Percentiles rank a stretch among this genome's conserved stretches.
phyloP scores from a whole-genome alignment of 2,113 vertebrate species.

The Ammodramus savannarum region DNA sequence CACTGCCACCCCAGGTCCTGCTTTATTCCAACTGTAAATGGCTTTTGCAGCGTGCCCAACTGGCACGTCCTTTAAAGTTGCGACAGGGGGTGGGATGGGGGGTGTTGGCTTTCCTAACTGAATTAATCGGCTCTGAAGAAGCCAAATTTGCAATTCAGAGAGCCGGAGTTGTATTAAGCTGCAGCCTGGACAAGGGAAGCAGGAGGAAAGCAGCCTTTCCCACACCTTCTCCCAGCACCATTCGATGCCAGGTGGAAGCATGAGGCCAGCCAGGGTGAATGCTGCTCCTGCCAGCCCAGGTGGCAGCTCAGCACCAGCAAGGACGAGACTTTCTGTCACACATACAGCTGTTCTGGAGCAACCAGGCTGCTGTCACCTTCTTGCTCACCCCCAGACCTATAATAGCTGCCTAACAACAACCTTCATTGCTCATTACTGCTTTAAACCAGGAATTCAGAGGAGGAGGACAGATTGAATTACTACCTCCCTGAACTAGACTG shows the following conservation, averaged over 20 bases:
- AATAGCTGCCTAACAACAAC: neutral
- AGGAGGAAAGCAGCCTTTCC: neutral
- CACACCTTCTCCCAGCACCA: neutral
- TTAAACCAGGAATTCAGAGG: neutral
- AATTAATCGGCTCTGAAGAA: neutral
- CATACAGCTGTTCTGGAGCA: neutral
- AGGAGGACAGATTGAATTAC: conserved; percentile 22
- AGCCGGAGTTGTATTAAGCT: neutral
- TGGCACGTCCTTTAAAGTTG: neutral
- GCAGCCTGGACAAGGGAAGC: neutral
- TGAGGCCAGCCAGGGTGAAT: rapidly evolving
- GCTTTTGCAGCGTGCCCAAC: neutral
- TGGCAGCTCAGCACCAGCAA: neutral
- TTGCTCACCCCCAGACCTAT: rapidly evolving
- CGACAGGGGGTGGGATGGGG: rapidly evolving
- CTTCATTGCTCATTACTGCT: neutral
- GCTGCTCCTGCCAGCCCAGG: neutral
- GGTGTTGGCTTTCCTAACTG: neutral
- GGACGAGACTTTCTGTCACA: neutral
- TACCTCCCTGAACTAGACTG: neutral
- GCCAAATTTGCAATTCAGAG: neutral
- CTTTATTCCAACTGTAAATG: conserved; percentile 1
- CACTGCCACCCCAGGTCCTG: neutral
- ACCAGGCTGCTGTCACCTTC: neutral
- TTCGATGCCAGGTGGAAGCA: rapidly evolving